Conservation (phyloP, 37 sponge, comb jelly and placozoan species). For the Bolinopsis microptera region DNA sequence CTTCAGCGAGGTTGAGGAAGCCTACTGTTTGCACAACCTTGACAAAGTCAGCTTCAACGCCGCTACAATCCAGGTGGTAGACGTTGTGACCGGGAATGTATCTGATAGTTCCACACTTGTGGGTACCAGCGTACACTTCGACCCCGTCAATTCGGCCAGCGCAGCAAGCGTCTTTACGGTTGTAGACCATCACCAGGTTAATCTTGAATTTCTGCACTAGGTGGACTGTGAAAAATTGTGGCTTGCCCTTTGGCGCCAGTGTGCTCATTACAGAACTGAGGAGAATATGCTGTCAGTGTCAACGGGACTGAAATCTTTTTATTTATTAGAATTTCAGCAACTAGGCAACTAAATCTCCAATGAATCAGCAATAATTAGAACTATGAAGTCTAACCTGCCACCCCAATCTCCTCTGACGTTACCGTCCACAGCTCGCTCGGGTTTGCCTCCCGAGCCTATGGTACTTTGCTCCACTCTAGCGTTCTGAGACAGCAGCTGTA, state of each 20-base stretch:
- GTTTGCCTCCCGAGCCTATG: background rate
- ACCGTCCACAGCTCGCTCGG: background rate
- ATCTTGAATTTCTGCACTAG: background rate
- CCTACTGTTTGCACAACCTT: background rate
- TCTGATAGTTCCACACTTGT: constrained; percentile 19
- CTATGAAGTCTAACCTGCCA: background rate
- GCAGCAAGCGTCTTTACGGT: background rate
- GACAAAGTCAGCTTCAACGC: constrained; percentile 1
- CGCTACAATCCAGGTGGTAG: background rate
- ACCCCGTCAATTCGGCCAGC: background rate
- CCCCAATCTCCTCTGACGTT: background rate
- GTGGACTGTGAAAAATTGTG: background rate
- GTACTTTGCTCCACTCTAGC: background rate
- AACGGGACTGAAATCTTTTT: too few relatives aligned
- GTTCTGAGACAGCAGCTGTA: background rate
- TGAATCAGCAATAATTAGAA: background rate
- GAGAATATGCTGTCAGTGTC: too few relatives aligned
- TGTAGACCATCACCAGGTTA: background rate
- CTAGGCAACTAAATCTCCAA: too few relatives aligned
- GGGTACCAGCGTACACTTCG: constrained; percentile 11
- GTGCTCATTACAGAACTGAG: background rate
- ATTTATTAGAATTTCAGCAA: too few relatives aligned
- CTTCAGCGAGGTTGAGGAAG: constrained; percentile 8
- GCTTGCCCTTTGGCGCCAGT: background rate
- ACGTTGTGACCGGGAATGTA: background rate